Percentiles rank a stretch among this genome's conserved stretches.
These are phyloP conservation scores for Heliconius charithonia DNA, from an alignment of 2,888 invertebrate genomes.

Conservation along the genomic window DNA sequence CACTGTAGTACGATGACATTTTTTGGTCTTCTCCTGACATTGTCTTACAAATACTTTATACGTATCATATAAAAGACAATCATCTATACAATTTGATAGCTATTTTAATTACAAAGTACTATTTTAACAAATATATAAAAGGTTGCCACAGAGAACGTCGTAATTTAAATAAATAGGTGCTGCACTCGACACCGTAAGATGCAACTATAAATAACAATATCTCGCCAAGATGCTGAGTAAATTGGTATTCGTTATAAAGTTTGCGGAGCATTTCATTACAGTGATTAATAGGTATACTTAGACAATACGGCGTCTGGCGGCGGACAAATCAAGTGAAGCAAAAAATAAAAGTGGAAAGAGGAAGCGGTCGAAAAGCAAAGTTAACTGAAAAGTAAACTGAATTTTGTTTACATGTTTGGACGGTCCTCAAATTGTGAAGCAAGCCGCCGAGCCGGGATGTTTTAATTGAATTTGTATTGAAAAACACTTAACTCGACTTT, in stretches of 20 bases:
- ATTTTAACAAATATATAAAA: not conserved
- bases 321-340: conserved; percentile 57
- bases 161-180: conserved; percentile 13
- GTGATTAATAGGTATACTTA: conserved; percentile 39
- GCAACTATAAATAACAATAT: conserved; percentile 24
- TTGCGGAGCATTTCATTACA: conserved; percentile 38
- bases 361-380: conserved; percentile 61
- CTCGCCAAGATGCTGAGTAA: conserved; percentile 12
- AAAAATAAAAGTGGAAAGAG: conserved; percentile 57
- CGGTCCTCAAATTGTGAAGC: conserved; percentile 57
- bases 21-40: not conserved
- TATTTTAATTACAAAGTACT: not conserved
- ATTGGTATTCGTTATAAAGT: conserved; percentile 33
- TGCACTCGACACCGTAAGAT: conserved; percentile 1
- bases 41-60: not conserved
- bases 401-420: conserved; percentile 70
- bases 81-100: not conserved
- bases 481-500: conserved; percentile 49
- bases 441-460: conserved; percentile 55
- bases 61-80: not conserved
- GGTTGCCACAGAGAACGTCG: not conserved
- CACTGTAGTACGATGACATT: conserved; percentile 6
- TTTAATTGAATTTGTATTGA: conserved; percentile 63
- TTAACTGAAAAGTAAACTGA: conserved; percentile 59
- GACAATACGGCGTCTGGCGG: conserved; percentile 37